A percentile compares a stretch with the other conserved stretches of the same genome.
phyloP scores from a whole-genome alignment of 1,140 invertebrate species.

The Achroia grisella region DNA sequence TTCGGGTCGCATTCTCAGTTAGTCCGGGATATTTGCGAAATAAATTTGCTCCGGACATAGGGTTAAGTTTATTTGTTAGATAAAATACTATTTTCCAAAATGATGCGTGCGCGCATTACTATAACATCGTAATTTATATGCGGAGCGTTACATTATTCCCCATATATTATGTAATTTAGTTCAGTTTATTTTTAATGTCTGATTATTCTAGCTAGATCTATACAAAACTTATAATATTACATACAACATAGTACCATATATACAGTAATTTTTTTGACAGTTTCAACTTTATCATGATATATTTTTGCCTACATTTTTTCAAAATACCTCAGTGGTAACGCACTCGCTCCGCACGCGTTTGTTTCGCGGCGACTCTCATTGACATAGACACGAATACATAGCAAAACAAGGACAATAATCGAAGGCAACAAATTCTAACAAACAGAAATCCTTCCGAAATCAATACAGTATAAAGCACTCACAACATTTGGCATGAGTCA shows the following conservation, averaged over 20 bases:
- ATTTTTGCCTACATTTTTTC: background rate
- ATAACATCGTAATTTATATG: conserved; percentile 22
- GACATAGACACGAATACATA: conserved; percentile 65
- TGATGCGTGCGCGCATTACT: conserved; percentile 34
- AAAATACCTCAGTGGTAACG: conserved; percentile 16
- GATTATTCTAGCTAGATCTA: no score
- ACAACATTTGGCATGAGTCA: conserved; percentile 51
- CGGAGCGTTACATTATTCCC: conserved; percentile 31
- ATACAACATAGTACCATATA: no score
- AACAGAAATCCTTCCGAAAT: conserved; percentile 49
- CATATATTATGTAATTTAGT: conserved; percentile 16
- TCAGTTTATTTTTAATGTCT: conserved; percentile 24
- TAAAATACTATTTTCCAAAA: conserved; percentile 62
- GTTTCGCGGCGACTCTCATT: conserved; percentile 51
- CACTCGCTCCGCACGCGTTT: conserved; percentile 38
- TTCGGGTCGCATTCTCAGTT: conserved; percentile 57
- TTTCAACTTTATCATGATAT: background rate
- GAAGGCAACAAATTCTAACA: conserved; percentile 58
- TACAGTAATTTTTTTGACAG: no score
- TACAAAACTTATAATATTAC: no score
- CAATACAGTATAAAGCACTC: conserved; percentile 29
- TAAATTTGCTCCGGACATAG: conserved; percentile 43
- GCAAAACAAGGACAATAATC: conserved; percentile 62
- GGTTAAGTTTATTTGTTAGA: conserved; percentile 71
- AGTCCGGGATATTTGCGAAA: conserved; percentile 34